These are phyloP conservation scores for Muscidifurax raptorellus DNA, from an alignment of 1,140 invertebrate species.

Conservation along the genomic window DNA sequence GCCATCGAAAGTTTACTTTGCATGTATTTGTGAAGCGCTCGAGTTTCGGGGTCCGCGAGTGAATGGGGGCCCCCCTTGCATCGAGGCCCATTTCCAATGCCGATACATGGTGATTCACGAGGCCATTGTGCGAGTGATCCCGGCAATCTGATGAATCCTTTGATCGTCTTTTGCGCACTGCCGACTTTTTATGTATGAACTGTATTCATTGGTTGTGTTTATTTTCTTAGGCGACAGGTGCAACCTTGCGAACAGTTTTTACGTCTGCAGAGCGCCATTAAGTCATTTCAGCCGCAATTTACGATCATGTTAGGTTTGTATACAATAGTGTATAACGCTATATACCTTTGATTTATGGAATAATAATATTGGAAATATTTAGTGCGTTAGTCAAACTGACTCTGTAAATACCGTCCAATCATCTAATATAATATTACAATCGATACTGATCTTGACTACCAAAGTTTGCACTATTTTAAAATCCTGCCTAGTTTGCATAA, in stretches of 20 bases:
- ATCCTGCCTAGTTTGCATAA: too few relatives aligned
- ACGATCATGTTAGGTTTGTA: background rate
- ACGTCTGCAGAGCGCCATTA: background rate
- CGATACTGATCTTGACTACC: too few relatives aligned
- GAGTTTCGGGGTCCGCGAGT: background rate
- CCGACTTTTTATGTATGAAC: background rate
- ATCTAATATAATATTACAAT: too few relatives aligned
- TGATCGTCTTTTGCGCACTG: too few relatives aligned
- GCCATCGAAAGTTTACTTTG: background rate
- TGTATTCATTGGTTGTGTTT: background rate
- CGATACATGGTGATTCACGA: too few relatives aligned
- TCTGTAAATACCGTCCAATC: too few relatives aligned
- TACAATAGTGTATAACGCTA: background rate
- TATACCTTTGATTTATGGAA: background rate
- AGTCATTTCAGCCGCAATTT: background rate
- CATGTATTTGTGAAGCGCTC: too few relatives aligned
- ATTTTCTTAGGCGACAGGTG: background rate
- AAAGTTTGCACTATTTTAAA: too few relatives aligned
- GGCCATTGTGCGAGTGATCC: too few relatives aligned
- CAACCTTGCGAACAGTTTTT: background rate
- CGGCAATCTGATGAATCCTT: too few relatives aligned
- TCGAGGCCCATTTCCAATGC: too few relatives aligned
- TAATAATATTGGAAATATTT: background rate
- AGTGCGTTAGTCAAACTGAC: background rate
- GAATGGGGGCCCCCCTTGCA: constrained; percentile 16